Percentiles rank a stretch among this genome's conserved stretches.
These are phyloP conservation scores for Mus minutoides DNA, from an alignment of 2,797 vertebrate genomes.

Conservation along the genomic window DNA sequence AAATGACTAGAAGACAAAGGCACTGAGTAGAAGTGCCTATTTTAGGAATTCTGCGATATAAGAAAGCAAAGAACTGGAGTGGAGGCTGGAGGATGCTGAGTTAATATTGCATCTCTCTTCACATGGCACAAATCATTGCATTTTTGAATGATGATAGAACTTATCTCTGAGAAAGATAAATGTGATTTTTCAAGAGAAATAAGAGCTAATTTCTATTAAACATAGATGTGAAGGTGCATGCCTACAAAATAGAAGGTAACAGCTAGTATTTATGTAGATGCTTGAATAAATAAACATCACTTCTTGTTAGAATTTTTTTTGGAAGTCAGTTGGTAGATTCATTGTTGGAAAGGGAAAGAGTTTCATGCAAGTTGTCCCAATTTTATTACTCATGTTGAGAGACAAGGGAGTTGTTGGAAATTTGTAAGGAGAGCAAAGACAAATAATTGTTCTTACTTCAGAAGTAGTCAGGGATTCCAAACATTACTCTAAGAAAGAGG, in stretches of 20 bases:
- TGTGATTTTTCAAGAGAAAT: constrained; percentile 32
- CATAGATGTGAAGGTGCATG: neutral
- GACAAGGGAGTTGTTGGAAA: neutral
- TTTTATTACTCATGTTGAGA: constrained; percentile 38
- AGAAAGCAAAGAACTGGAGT: neutral
- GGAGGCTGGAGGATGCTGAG: neutral
- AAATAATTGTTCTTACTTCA: constrained; percentile 44
- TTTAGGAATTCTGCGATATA: constrained; percentile 40
- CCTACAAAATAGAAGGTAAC: neutral
- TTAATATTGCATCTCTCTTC: constrained; percentile 7
- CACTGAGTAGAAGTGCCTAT: neutral
- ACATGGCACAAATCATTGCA: neutral
- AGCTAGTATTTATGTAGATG: neutral
- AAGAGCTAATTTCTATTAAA: neutral
- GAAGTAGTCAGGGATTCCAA: neutral
- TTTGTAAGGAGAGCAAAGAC: neutral
- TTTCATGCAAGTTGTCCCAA: constrained; percentile 10
- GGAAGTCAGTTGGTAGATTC: neutral
- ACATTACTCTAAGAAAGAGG: neutral
- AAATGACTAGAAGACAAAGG: neutral
- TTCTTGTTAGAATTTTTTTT: neutral
- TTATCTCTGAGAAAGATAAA: neutral
- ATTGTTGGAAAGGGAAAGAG: neutral
- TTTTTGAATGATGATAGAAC: neutral
- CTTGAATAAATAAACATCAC: neutral